Percentiles rank a stretch among this genome's conserved stretches.
These are phyloP conservation scores for Microcebus tavaratra DNA, from an alignment of 2,113 vertebrate species.

Conservation along the genomic window DNA sequence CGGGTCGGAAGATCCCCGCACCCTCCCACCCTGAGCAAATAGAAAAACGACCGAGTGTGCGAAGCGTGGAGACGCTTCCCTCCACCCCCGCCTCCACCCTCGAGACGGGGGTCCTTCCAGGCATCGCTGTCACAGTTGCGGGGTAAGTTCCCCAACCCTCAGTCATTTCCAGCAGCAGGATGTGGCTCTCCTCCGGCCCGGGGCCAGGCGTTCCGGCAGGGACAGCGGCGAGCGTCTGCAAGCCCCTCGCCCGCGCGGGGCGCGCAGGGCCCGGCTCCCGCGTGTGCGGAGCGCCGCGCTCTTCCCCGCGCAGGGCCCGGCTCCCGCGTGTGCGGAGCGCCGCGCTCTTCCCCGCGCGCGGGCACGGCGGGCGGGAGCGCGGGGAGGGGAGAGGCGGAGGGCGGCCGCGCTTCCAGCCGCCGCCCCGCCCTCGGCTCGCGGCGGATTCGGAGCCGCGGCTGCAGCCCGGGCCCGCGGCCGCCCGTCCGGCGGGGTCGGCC, in stretches of 20 bases:
- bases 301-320: neutral
- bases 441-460: neutral
- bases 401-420: neutral
- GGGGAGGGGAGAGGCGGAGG: neutral
- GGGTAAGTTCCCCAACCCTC: neutral
- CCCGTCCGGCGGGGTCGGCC: constrained; percentile 26
- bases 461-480: constrained; percentile 32
- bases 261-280: neutral
- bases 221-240: neutral
- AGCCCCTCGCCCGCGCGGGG: neutral
- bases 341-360: neutral
- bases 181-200: neutral
- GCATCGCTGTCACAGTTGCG: neutral
- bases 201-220: neutral
- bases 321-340: neutral
- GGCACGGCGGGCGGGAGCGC: neutral
- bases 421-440: constrained; percentile 58
- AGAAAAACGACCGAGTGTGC: neutral
- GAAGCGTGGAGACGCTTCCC: neutral
- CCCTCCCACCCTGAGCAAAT: neutral
- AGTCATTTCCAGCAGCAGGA: neutral
- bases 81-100: neutral
- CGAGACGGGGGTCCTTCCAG: neutral
- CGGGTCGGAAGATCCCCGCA: neutral
- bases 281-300: neutral